Evolutionary conservation across 2,888 invertebrate species (phyloP), one percentile per base, ranked within the genome.

Genomic region (Aspidiotus rigidus): DNA sequence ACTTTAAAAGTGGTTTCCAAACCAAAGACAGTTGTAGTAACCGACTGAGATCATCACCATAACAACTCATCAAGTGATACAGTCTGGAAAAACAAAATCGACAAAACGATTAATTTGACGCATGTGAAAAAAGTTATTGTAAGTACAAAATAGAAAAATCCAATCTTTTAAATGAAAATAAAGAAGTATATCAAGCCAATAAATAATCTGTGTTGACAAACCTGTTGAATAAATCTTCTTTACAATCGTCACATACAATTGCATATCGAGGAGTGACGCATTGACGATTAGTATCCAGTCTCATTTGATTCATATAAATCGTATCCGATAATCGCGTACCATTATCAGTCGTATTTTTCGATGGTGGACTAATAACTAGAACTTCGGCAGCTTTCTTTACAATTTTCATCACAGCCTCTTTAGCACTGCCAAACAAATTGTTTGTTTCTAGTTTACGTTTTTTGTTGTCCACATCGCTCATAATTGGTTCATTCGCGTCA

Each of bases 301-400:
- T 84, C 84, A 62, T 17, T 40, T 15, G 40, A 56, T 63, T 69
- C 17, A 59, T 9, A 13, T 5, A 15, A 6, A 11, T 62, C 17
- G 61, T 8, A 16, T 61, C 62, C 13, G 54, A 16, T 39, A 40
- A 55, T 49, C 54, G 9, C 41, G 28, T 69, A 7, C 53, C 59
- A 55, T 41, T 57, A 49, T 63, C 1, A 41, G 44, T 28, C n/a
- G 28, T 60, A 44, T 44, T 28, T 10, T 70, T 70, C 40, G 69
- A 70, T 76, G 81, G 81, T 71, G 69, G 69, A 7, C 49, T 55
- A 10, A 90, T 90, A 1, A 86, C 89, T 74, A 93, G 81, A 53
- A 87, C 91, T 79, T 89, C 87, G 8, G 92, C 91, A 0, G 93
- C 95, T 79, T 93, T 93, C 77, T 93, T 93, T 69, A 95, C 90